These are phyloP conservation scores for Tichodroma muraria DNA, from an alignment of 2,113 vertebrate genomes.

Conservation along the genomic window DNA sequence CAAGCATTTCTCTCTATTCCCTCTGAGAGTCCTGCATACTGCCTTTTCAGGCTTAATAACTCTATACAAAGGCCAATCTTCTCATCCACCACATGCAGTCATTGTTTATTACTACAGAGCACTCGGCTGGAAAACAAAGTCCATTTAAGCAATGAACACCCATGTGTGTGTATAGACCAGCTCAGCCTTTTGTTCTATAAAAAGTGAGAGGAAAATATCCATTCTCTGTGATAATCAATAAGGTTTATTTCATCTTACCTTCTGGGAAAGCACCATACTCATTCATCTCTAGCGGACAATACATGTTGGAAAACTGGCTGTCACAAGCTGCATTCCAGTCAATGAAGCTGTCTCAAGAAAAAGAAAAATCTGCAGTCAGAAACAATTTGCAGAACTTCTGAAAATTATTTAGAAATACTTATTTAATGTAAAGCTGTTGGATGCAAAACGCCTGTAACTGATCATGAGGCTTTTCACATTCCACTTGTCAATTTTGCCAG, in stretches of 20 bases:
- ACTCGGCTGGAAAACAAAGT: neutral
- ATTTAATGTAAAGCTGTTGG: neutral
- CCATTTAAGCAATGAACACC: neutral
- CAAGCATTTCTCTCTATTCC: neutral
- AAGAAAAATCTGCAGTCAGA: conserved; percentile 2
- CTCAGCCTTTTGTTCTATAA: neutral
- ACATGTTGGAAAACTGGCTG: conserved; percentile 73
- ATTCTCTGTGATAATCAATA: neutral
- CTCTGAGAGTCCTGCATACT: neutral
- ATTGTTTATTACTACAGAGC: neutral
- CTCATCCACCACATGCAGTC: neutral
- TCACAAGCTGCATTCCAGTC: conserved; percentile 75
- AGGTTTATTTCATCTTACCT: conserved; percentile 56
- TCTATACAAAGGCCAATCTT: neutral
- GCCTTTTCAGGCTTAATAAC: neutral
- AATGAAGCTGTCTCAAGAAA: conserved; percentile 61
- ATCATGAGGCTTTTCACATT: neutral
- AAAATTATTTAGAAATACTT: neutral
- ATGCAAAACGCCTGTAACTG: neutral
- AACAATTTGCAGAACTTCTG: neutral
- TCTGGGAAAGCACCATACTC: conserved; percentile 73
- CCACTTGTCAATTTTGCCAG: neutral
- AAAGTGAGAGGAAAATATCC: neutral
- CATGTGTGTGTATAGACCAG: neutral
- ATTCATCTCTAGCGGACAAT: conserved; percentile 72